Evolutionary conservation across 2,888 invertebrate genomes (phyloP), one percentile per base, ranked within the genome.

Genomic region (Clostera curtula): DNA sequence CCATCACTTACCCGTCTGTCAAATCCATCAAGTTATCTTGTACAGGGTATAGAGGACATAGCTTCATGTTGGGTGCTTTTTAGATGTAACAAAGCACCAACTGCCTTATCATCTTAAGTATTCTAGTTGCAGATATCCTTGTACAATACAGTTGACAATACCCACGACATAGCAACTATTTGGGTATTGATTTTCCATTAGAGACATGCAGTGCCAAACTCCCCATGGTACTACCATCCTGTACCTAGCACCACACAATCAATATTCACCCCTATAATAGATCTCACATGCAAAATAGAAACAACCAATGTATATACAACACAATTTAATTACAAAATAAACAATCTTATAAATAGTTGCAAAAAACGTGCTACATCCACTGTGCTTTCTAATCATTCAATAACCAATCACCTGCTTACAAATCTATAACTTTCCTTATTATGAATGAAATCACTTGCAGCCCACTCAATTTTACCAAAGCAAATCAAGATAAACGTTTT

Each of bases 271-370:
- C 52, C 38, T 24, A 21, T 12, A 9, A 18, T 16, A 18, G 23
- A 1, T 31, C 8, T 16, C 7, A 20, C n/a, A 25, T 25, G 20
- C 3, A 15, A 8, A 11, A 13, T 21, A 41, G 10, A 55, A 40
- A 45, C 32, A 35, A 24, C 24, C 24, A 31, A 16, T 29, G 25
- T 35, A 34, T 43, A 42, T 49, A 46, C 27, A 54, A 50, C 40
- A 49, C 27, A 44, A 32, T 56, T 53, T 54, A 49, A 52, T 57
- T 44, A 54, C 16, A 53, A 49, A 47, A 40, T 43, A 43, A 42
- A 43, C 44, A 39, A 36, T 38, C 28, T 36, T 50, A 48, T 40
- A 48, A 50, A 53, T 25, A 33, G 23, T 39, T 43, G 24, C 22
- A 24, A 26, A 25, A 42, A 45, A 19, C 6, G 4, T n/a, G 14